Base-by-base conservation (phyloP, 2,113 vertebrate species). In the Sylvilagus bachmani region DNA sequence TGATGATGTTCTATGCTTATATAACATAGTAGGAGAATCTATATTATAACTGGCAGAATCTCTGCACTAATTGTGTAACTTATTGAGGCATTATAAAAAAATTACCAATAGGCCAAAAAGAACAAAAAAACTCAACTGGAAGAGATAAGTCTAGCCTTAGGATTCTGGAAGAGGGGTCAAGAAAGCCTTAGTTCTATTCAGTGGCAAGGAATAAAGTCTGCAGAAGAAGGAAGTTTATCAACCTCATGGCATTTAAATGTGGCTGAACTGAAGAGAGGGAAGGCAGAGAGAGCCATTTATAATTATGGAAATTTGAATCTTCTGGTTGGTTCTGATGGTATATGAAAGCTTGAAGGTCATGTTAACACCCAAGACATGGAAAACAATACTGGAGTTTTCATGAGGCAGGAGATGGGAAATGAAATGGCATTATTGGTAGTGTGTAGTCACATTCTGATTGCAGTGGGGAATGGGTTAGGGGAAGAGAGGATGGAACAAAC, bases 1-100 rank as follows among this genome's bases (percentile, higher is more conserved):
- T 84, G n/a, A 92, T 16, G 90, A 92, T 73, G 38, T 38, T 62
- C 51, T 86, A 8, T 27, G 21, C 3, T 78, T 86, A 89, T 2
- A 10, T 58, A 93, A 91, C 53, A 53, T 44, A 93, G 61, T 14
- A 4, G 31, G 31, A 88, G 36, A 49, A 88, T n/a, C 38, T 78
- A 53, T 75, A 38, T 74, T 1, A 38, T 38, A 38, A 38, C 38
- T 17, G 36, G 12, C 69, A 71, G 67, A 90, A 29, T 77, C 31
- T 64, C 36, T 91, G 29, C 10, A 86, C 3, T 51, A 25, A 64
- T 84, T 87, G 90, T 82, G 29, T 38, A 93, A 91, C 22, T 90
- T 82, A 51, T 79, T 74, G 58, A 84, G 80, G 77, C 19, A 12
- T 33, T 80, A 78, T 38, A 38, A 38, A 38, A 78, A 93, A 83